phyloP scores from a whole-genome alignment of 1,140 invertebrate species.

The Heliconius melpomene region DNA sequence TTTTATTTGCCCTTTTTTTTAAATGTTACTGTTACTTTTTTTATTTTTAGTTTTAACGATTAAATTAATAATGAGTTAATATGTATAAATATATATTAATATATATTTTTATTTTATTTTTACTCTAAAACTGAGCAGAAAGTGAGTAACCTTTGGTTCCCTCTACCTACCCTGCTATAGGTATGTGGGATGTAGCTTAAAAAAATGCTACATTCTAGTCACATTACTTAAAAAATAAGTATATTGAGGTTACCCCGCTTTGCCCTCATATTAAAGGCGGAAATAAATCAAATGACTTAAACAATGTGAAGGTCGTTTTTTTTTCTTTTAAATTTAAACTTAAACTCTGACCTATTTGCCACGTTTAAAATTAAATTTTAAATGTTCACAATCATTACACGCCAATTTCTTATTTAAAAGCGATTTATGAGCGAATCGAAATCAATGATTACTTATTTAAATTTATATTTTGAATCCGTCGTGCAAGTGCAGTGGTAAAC shows the following conservation, averaged over 20 bases:
- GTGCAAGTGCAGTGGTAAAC: no score
- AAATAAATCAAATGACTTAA: background rate
- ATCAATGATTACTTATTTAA: background rate
- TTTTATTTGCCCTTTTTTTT: background rate
- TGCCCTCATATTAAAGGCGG: background rate
- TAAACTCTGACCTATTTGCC: background rate
- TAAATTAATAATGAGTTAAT: no score
- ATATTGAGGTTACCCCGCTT: background rate
- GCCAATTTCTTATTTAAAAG: background rate
- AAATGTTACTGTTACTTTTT: background rate
- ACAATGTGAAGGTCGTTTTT: background rate
- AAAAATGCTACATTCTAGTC: no score
- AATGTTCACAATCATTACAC: background rate
- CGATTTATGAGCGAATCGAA: background rate
- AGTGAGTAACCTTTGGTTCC: no score
- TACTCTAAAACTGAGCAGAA: no score
- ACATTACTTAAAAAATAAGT: no score
- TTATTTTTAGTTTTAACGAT: no score
- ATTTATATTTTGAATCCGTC: background rate
- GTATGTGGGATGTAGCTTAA: no score
- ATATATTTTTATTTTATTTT: no score
- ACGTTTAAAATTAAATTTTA: background rate
- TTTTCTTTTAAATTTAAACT: background rate
- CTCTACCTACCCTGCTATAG: no score
- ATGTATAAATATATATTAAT: no score